Base-by-base conservation (phyloP, 2,888 invertebrate genomes). In the Acronicta psi region DNA sequence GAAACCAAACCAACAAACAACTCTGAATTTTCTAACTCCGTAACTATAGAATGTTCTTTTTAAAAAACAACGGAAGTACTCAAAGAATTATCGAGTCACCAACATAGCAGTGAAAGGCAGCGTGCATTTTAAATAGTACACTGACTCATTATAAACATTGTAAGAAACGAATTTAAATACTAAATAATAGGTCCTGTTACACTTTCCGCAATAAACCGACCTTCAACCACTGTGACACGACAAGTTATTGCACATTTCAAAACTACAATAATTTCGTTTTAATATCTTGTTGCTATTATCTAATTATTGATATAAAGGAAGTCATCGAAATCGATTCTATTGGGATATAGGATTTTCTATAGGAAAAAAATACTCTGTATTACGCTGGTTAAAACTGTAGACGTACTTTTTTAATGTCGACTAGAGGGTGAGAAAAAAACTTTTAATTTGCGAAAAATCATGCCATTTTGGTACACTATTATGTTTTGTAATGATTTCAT, bases 181-280 rank as follows among this genome's bases (percentile, higher is more conserved):
- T 37, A 18, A 58, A 41, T 52, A 55, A 51, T 51, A 59, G 43
- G 34, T 52, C 34, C 38, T 47, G 34, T 62, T 38, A 54, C 41
- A 31, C 13, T 23, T 43, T 4, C 13, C 17, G 45, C 14, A 55
- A 20, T 46, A 20, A 43, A 10, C 5, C 18, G 54, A 47, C 58
- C 58, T 58, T 63, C 43, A 41, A 41, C 13, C 18, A n/a, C 14
- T 38, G n/a, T 37, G 20, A 14, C 16, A 40, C 42, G 9, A 16
- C 25, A 25, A 43, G 29, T 16, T 8, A 43, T 43, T 25, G 25
- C 25, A 43, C 14, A 10, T 43, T 25, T n/a, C 9, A 42, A n/a
- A 40, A 13, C 13, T 20, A 40, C 13, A 40, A 2, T 41, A 14
- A 20, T 23, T 10, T 23, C 13, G 31, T 31, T 13, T 31, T 13